phyloP scores from a whole-genome alignment of 2,888 invertebrate genomes.

The Syrista parreyssii region DNA sequence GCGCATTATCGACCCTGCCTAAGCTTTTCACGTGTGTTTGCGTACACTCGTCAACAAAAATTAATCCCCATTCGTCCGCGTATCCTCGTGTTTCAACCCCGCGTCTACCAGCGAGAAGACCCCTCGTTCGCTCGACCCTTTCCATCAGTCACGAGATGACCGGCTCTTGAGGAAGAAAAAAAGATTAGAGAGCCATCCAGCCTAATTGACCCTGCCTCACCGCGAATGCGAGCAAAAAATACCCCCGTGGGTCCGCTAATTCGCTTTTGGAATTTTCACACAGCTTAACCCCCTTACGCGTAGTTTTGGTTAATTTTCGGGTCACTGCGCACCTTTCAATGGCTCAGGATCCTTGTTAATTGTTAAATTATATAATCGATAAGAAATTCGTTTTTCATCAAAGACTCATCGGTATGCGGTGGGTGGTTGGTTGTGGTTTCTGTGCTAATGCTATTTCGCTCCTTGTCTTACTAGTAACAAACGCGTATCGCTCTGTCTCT shows the following conservation, averaged over 20 bases:
- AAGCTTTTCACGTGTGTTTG: slow-evolving; percentile 13
- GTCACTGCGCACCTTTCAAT: no score
- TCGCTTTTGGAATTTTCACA: neutral
- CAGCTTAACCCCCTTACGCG: neutral
- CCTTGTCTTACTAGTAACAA: no score
- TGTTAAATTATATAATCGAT: no score
- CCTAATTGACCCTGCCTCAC: neutral
- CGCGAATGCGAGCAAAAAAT: neutral
- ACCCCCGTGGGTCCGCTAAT: neutral
- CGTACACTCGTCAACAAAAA: slow-evolving; percentile 25
- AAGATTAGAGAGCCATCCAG: neutral
- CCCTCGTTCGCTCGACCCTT: no score
- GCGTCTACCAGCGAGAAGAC: neutral
- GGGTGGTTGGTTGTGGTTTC: no score
- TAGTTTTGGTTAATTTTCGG: no score
- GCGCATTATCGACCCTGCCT: slow-evolving; percentile 50
- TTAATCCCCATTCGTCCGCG: slow-evolving; percentile 25
- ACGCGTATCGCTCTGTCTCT: no score
- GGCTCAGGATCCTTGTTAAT: no score
- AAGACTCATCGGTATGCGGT: no score
- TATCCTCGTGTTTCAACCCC: neutral
- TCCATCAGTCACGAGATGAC: no score
- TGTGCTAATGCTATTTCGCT: no score
- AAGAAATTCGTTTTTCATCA: no score
- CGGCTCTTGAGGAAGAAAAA: neutral